These are phyloP conservation scores for Artibeus lituratus DNA, from an alignment of 2,797 vertebrate genomes.

Conservation along the genomic window DNA sequence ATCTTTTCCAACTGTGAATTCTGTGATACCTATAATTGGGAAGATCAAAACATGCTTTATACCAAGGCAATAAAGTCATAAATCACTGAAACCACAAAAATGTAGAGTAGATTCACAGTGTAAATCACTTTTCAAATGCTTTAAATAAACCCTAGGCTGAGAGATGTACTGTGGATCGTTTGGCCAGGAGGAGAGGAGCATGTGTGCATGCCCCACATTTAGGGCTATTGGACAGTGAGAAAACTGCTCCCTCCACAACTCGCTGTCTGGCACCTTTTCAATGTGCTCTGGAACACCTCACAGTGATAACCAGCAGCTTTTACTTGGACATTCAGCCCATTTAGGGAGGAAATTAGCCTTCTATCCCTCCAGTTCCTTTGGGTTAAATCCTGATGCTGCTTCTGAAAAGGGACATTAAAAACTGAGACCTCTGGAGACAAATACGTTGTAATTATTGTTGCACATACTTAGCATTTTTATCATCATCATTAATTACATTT, in stretches of 20 bases:
- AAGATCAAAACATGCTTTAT: not conserved
- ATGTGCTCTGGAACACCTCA: not conserved
- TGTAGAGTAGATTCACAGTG: not conserved
- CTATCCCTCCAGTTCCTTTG: slow-evolving; percentile 36
- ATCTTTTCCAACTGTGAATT: slow-evolving; percentile 2
- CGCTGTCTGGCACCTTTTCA: not conserved
- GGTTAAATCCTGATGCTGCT: slow-evolving; percentile 38
- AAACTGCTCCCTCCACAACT: not conserved
- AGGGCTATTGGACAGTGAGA: not conserved
- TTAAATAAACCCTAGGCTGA: not conserved
- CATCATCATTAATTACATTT: slow-evolving; percentile 67
- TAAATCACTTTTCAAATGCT: slow-evolving; percentile 13
- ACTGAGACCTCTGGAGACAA: slow-evolving; percentile 45
- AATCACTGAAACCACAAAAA: not conserved
- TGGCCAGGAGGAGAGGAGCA: not conserved
- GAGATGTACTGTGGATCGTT: not conserved
- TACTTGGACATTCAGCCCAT: not conserved
- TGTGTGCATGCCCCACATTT: not conserved
- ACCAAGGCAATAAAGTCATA: not conserved
- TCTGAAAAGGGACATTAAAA: slow-evolving; percentile 59
- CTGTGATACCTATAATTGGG: not conserved
- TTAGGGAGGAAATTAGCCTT: slow-evolving; percentile 10
- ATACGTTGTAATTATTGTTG: slow-evolving; percentile 59
- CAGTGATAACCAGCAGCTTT: not conserved
- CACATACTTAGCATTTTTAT: slow-evolving; percentile 68